These are phyloP conservation scores for Oplegnathus fasciatus DNA, from an alignment of 2,113 vertebrate genomes.

Conservation along the genomic window DNA sequence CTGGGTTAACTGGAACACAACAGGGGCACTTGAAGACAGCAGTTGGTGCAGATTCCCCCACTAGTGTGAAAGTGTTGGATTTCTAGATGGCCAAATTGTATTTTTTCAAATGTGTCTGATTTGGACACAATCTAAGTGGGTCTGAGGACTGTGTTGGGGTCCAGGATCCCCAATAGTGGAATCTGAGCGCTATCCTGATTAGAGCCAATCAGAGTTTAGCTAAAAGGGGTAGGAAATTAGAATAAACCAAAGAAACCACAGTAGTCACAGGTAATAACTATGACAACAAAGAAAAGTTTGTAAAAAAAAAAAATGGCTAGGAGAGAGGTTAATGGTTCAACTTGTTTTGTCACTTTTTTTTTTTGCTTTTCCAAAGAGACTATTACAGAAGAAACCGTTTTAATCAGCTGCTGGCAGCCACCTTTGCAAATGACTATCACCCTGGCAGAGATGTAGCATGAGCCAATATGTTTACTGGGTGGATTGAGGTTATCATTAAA, in stretches of 20 bases:
- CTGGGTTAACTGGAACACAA: slow-evolving; percentile 26
- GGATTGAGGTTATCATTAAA: slow-evolving; percentile 43
- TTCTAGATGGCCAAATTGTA: background rate
- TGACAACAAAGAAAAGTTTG: background rate
- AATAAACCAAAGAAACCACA: background rate
- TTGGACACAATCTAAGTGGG: background rate
- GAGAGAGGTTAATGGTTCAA: background rate
- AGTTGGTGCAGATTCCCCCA: background rate
- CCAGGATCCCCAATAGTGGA: background rate
- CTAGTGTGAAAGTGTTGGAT: background rate
- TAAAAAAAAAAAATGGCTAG: background rate
- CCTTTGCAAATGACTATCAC: background rate
- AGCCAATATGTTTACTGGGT: slow-evolving; percentile 42
- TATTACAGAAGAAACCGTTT: background rate
- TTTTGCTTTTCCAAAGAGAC: background rate
- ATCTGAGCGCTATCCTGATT: background rate
- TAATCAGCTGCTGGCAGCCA: background rate
- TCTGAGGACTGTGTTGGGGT: background rate
- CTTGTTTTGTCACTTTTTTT: background rate
- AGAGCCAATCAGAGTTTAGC: background rate
- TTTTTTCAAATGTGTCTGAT: background rate
- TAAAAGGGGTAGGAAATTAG: background rate
- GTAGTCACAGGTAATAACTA: background rate
- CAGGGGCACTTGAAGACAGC: background rate
- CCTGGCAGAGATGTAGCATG: slow-evolving; percentile 4